Percentiles rank a stretch among this genome's conserved stretches.
Conservation (phyloP, 2,888 invertebrate species). For the Euplexia lucipara region DNA sequence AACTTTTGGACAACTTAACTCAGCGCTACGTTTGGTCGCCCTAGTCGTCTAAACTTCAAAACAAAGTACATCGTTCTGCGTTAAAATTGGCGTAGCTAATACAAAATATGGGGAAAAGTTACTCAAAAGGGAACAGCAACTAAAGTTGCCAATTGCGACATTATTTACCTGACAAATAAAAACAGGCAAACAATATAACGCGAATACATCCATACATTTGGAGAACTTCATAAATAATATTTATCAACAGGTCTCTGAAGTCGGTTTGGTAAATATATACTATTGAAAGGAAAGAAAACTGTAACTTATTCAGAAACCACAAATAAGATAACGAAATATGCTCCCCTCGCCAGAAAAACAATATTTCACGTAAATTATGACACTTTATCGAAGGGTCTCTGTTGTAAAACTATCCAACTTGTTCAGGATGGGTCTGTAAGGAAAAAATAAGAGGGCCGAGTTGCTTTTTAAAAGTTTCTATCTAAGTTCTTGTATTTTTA, state of each 20-base stretch:
- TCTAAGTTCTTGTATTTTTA: conserved; percentile 80
- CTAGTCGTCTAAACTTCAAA: not conserved
- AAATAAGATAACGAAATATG: conserved; percentile 82
- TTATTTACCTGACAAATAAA: conserved; percentile 54
- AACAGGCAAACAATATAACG: conserved; percentile 39
- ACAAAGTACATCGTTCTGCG: conserved; percentile 5
- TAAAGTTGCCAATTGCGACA: conserved; percentile 31
- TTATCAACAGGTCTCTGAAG: conserved; percentile 78
- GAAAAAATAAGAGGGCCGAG: conserved; percentile 80
- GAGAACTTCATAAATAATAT: conserved; percentile 65
- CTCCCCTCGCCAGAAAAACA: conserved; percentile 77
- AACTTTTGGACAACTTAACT: not conserved
- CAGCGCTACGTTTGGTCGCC: too few species aligned
- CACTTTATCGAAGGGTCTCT: conserved; percentile 86
- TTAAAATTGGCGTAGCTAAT: conserved; percentile 12
- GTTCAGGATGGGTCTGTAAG: conserved; percentile 79
- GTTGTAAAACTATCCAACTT: conserved; percentile 87
- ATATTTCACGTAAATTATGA: conserved; percentile 87
- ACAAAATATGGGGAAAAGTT: conserved; percentile 20
- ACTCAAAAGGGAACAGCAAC: conserved; percentile 19
- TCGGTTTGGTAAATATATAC: conserved; percentile 64
- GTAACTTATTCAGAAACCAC: conserved; percentile 76
- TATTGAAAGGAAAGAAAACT: conserved; percentile 68
- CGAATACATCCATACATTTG: conserved; percentile 48
- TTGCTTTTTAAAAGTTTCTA: conserved; percentile 83